These are phyloP conservation scores for Ichneumoninae sp. DNA, from an alignment of 2,888 invertebrate species.

Conservation along the genomic window DNA sequence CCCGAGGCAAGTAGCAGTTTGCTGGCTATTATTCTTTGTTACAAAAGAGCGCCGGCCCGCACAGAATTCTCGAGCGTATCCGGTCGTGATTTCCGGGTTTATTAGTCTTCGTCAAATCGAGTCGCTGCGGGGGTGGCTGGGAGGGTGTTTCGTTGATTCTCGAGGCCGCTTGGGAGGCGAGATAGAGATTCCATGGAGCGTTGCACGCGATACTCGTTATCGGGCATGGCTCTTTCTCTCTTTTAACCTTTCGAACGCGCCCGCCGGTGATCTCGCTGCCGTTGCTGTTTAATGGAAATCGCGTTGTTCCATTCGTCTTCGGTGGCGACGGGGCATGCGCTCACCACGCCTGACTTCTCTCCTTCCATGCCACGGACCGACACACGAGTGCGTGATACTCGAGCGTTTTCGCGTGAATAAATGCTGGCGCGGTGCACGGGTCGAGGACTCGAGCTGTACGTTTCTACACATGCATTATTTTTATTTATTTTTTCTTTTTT, in stretches of 20 bases:
- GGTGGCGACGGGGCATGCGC: background rate
- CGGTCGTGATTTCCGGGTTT: slow-evolving; percentile 49
- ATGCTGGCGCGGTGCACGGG: slow-evolving; percentile 23
- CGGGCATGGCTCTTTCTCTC: slow-evolving; percentile 34
- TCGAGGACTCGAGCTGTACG: background rate
- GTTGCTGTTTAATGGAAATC: slow-evolving; percentile 63
- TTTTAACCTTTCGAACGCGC: slow-evolving; percentile 9
- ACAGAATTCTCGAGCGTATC: slow-evolving; percentile 44
- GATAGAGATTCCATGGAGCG: slow-evolving; percentile 52
- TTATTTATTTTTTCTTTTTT: background rate
- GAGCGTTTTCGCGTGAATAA: slow-evolving; percentile 49
- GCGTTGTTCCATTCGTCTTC: slow-evolving; percentile 60
- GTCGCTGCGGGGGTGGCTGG: background rate
- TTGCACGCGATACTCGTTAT: slow-evolving; percentile 61
- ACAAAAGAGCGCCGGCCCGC: slow-evolving; percentile 27
- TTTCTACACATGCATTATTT: background rate
- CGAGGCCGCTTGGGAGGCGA: slow-evolving; percentile 22
- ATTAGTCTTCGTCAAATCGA: slow-evolving; percentile 56
- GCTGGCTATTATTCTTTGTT: slow-evolving; percentile 27
- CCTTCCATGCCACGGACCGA: background rate
- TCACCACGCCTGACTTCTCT: slow-evolving; percentile 21
- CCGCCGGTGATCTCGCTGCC: background rate
- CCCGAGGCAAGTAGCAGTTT: slow-evolving; percentile 51
- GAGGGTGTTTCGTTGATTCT: background rate
- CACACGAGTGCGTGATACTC: slow-evolving; percentile 50